Evolutionary conservation across 2,113 vertebrate species (phyloP).

Genomic region (Myrmophylax atrothorax): DNA sequence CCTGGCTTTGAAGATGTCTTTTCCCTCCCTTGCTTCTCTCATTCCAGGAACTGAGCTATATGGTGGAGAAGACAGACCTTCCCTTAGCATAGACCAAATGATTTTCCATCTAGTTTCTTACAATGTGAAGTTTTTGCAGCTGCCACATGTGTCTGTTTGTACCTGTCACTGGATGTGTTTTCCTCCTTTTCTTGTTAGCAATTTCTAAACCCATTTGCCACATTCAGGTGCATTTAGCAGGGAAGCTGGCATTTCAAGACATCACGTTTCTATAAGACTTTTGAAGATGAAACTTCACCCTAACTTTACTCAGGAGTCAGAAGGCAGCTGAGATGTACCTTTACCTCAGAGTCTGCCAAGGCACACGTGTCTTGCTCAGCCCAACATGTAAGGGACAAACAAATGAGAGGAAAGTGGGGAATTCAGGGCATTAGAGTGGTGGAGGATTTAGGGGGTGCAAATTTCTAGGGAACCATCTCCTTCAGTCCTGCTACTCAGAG

Average conservation of each 20-base stretch:
- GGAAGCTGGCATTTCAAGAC: neutral
- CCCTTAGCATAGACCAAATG: neutral
- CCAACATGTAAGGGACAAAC: neutral
- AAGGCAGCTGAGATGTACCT: neutral
- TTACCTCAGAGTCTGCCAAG: neutral
- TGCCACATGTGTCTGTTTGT: fast-evolving
- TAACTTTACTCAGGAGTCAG: neutral
- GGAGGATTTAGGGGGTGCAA: neutral
- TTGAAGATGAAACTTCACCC: neutral
- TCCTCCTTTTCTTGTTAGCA: neutral
- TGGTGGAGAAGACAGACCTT: neutral
- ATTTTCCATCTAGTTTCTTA: neutral
- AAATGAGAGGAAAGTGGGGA: neutral
- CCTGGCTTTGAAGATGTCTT: neutral
- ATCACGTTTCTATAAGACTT: neutral
- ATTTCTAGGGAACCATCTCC: neutral
- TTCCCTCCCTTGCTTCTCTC: neutral
- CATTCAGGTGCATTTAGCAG: neutral
- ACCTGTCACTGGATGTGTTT: neutral
- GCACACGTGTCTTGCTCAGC: fast-evolving
- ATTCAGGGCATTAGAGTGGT: neutral
- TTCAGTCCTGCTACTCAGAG: neutral
- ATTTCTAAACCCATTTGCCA: neutral
- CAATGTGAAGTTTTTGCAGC: fast-evolving
- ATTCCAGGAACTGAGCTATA: neutral